phyloP scores from a whole-genome alignment of 2,888 invertebrate genomes.

The Pristionchus arcanus region DNA sequence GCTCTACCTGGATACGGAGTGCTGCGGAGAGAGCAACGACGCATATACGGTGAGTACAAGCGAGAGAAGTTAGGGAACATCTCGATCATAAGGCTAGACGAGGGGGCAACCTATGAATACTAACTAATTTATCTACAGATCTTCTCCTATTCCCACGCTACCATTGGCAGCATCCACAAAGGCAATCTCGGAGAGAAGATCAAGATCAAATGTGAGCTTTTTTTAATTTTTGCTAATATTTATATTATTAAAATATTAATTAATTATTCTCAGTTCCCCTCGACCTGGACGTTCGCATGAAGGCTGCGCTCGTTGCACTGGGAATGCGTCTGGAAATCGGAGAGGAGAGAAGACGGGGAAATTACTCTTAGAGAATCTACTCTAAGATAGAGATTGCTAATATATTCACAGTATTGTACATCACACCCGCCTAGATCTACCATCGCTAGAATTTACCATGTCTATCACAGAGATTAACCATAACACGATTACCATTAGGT shows the following conservation, averaged over 20 bases:
- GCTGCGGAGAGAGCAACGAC: neutral
- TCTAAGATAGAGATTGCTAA: neutral
- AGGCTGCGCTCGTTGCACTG: neutral
- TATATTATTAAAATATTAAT: neutral
- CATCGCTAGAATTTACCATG: too few relatives aligned
- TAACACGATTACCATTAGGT: too few relatives aligned
- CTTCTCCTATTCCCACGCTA: neutral
- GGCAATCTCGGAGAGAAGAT: neutral
- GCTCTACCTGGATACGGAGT: neutral
- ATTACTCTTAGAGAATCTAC: neutral
- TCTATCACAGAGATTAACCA: too few relatives aligned
- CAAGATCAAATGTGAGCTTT: slow-evolving; percentile 5
- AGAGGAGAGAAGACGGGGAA: neutral
- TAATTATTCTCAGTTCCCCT: neutral
- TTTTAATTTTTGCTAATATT: neutral
- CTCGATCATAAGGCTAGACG: neutral
- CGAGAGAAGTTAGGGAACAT: neutral
- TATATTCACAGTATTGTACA: too few relatives aligned
- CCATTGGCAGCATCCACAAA: neutral
- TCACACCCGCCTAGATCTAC: too few relatives aligned
- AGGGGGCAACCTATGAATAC: neutral
- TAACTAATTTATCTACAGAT: neutral
- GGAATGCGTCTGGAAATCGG: neutral
- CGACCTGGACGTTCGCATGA: neutral
- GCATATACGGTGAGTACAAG: neutral